Base-by-base conservation (phyloP, 2,888 invertebrate species). In the Pristionchus arcanus region DNA sequence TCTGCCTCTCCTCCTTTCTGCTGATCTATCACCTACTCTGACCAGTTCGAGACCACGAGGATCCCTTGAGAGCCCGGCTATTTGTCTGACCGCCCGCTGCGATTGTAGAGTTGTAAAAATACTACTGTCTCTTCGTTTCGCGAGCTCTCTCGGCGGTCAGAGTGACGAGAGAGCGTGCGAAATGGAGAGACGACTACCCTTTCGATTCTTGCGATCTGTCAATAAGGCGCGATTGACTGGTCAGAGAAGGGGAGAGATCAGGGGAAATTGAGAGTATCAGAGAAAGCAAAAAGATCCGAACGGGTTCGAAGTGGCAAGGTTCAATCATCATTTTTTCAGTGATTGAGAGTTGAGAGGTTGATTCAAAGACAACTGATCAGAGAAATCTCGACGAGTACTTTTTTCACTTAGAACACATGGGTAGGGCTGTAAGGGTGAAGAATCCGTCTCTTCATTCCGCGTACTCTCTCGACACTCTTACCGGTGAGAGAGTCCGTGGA, bases 21-120 rank as follows among this genome's bases (percentile, higher is more conserved):
- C 81, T 53, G 42, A n/a, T 81, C 81, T 81, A 49, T 81, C 81
- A 11, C 28, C 53, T 28, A 2, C 53, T 81, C 81, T 81, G 11
- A 53, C 49, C 53, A 15, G 2, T 16, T 2, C 13, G 34, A 71
- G 19, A 71, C 2, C 71, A 19, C 15, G 34, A 11, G 34, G 34
- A 71, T 34, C n/a, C n/a, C n/a, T 25, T 16, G 21, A 25, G 71
- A 63, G n/a, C 1, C n/a, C 15, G n/a, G 63, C 63, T 63, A 63
- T 63, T 63, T 63, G 63, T 63, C 63, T 7, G 71, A 31, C 31
- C 31, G 5, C 71, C 71, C 71, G 71, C 71, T 31, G 71, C 34
- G 71, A 15, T 34, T 71, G 71, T 71, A 63, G n/a, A 11, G 63
- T 11, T 59, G 59, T 19, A 59, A 59, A 25, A 59, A 25, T 59